Evolutionary conservation across 2,113 vertebrate species (phyloP), one percentile per base, ranked within the genome.

Genomic region (Dromaius novaehollandiae): DNA sequence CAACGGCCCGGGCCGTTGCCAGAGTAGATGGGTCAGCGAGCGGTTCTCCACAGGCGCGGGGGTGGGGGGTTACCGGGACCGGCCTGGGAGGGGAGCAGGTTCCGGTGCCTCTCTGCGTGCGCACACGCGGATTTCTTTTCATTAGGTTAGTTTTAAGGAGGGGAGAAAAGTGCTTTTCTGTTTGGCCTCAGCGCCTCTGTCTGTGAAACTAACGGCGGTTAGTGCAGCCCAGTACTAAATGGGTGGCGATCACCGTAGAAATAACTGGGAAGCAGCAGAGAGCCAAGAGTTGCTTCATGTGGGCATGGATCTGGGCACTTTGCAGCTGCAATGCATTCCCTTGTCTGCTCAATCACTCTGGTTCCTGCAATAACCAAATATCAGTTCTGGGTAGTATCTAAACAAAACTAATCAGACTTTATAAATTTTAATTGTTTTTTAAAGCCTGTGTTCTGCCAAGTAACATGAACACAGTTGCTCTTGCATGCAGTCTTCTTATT

Each of bases 121-220:
- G 55, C 55, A 30, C 28, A 30, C 55, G 55, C 28, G 24, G 28
- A 11, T 9, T 30, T 5, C 28, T 30, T 24, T 18, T 28, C 55
- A 28, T 15, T 7, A 26, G 26, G 55, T 15, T 14, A 13, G 55
- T 32, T 65, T 17, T 18, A 9, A 9, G 2, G 13, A 26, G 40
- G 42, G 13, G 28, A 19, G 53, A 36, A 42, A 46, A 46, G 69
- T 7, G 44, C 16, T 44, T 50, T 16, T 25, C 21, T 16, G 24
- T 13, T 25, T 13, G 63, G 58, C 1, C 13, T 26, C 3, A 0
- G 34, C 38, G 7, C 18, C 46, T 30, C 34, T 3, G 0, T 19
- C 17, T 12, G 28, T 13, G 50, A 13, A 16, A 3, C 38, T 51
- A 1, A 2, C 3, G 3, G 3, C 20, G 24, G 42, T 44, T 21